These are phyloP conservation scores for Drosophila emarginata DNA, from an alignment of 2,888 invertebrate species.

Conservation along the genomic window DNA sequence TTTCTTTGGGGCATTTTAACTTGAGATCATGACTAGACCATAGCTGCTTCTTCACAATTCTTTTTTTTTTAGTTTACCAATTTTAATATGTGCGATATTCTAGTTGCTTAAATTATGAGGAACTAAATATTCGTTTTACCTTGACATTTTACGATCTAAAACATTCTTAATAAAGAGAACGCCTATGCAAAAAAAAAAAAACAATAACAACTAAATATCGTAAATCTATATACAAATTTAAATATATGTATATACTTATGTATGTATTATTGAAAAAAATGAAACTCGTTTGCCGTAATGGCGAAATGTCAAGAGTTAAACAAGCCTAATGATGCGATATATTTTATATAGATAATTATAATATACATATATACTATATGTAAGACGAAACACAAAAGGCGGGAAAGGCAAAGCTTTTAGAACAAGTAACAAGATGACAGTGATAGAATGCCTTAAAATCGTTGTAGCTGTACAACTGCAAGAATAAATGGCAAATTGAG, in stretches of 20 bases:
- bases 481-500: not conserved
- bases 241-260: not conserved
- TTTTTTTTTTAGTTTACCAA: constrained; percentile 30
- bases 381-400: not conserved
- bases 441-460: not conserved
- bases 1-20: constrained; percentile 53
- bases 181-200: constrained; percentile 36
- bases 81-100: constrained; percentile 46
- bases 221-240: not conserved
- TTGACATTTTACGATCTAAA: constrained; percentile 59
- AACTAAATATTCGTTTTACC: constrained; percentile 33
- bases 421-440: not conserved
- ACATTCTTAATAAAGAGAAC: constrained; percentile 36
- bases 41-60: constrained; percentile 37
- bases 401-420: not conserved
- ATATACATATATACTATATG: not conserved
- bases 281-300: constrained; percentile 28
- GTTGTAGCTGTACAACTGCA: not conserved
- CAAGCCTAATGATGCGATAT: constrained; percentile 51
- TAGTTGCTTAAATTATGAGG: constrained; percentile 30
- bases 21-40: constrained; percentile 45
- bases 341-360: constrained; percentile 29
- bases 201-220: not conserved
- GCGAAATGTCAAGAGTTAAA: constrained; percentile 64
- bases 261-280: not conserved